Evolutionary conservation across 2,888 invertebrate species (phyloP), one percentile per base, ranked within the genome.

Genomic region (Notodonta ziczac): DNA sequence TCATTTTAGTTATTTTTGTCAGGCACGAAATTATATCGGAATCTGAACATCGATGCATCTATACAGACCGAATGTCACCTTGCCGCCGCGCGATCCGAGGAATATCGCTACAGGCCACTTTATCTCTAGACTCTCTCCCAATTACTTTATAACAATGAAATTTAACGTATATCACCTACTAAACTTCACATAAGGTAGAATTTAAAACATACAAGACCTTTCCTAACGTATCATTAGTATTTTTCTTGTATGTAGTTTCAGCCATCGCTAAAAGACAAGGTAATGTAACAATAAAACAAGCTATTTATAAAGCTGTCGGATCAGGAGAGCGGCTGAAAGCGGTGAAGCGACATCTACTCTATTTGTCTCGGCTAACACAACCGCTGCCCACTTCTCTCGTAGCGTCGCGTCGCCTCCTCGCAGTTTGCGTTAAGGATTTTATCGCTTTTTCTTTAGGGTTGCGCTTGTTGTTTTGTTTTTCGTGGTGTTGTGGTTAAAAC

Each of bases 301-400:
- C 85, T 85, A 87, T 87, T 88, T 87, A 87, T 86, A 86, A 86
- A 85, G 83, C 84, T 84, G 81, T 84, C 83, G 70, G 76, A 72
- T 72, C 72, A 72, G 74, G 79, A 78, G 79, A 81, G 74, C 79
- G 80, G 77, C 80, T 80, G 82, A 78, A 81, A 81, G 82, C 84
- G 83, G 80, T 81, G 81, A 77, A 80, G 82, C 85, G 86, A 84
- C 85, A 82, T 85, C 85, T 80, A 85, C 83, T 86, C 86, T 88
- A 90, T 90, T 90, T 90, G 89, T 88, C 87, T 87, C 88, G 77
- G 73, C 85, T 85, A 88, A 85, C 87, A 84, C 87, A 81, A 86
- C 85, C 86, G 83, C 85, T 84, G 86, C 83, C 88, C 88, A 88
- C 88, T 88, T 88, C 86, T 83, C 68, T 67, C 69, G 68, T 68